Percentiles rank a stretch among this genome's conserved stretches.
Conservation (phyloP, 2,888 invertebrate genomes). For the Rutpela maculata region DNA sequence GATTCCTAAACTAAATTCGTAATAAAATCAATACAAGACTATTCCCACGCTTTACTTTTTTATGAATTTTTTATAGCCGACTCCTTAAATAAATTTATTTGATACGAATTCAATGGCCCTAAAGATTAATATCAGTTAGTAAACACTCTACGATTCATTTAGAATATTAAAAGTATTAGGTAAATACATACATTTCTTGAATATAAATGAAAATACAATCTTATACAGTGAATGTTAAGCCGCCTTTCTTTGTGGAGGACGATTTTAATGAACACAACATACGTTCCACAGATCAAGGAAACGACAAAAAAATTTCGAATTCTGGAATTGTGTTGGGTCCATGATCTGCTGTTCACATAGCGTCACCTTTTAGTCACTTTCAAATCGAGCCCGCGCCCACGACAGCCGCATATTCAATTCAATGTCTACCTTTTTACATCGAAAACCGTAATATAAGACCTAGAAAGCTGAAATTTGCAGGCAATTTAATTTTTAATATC, state of each 20-base stretch:
- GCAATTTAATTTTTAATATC: no score
- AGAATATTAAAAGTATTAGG: neutral
- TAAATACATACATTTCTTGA: neutral
- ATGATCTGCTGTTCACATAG: no score
- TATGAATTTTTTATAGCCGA: neutral
- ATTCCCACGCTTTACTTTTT: neutral
- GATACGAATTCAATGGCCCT: neutral
- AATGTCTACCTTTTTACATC: no score
- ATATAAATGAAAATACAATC: conserved; percentile 1
- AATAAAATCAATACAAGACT: neutral
- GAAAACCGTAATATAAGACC: no score
- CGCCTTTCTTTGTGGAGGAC: neutral
- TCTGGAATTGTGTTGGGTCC: no score
- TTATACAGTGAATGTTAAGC: neutral
- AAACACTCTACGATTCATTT: neutral
- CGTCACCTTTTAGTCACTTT: no score
- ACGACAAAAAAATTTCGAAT: no score
- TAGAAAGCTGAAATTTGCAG: no score
- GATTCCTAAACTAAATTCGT: neutral
- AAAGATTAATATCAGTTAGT: neutral
- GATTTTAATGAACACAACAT: no score
- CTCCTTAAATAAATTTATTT: neutral
- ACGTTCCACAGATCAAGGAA: no score
- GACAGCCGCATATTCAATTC: no score
- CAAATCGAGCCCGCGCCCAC: no score